phyloP scores from a whole-genome alignment of 2,113 vertebrate species.

The Ictalurus furcatus region DNA sequence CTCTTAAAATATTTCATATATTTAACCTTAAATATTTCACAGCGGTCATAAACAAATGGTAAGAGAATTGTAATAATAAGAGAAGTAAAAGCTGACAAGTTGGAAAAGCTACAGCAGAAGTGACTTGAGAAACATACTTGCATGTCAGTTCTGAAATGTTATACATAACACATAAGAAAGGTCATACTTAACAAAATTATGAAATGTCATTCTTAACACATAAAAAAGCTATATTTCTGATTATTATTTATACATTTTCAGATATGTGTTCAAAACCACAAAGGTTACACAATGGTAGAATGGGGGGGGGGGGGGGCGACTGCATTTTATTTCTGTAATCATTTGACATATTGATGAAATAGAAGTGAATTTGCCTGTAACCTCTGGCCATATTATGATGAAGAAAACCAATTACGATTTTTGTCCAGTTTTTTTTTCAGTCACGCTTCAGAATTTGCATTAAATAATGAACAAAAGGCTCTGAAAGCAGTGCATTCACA shows the following conservation, averaged over 20 bases:
- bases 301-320: neutral
- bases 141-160: neutral
- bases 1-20: neutral
- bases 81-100: neutral
- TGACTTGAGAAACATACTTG: neutral
- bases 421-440: neutral
- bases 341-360: neutral
- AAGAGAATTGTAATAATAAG: neutral
- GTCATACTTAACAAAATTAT: neutral
- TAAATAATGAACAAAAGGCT: slow-evolving; percentile 32
- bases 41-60: neutral
- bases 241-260: neutral
- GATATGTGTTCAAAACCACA: neutral
- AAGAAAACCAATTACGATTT: neutral
- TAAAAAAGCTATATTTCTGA: neutral
- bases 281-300: neutral
- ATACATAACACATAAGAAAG: neutral
- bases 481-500: slow-evolving; percentile 6
- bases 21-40: neutral
- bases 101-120: neutral
- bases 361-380: neutral
- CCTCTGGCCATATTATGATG: neutral
- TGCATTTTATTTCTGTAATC: neutral
- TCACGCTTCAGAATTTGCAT: neutral
- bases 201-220: neutral